Percentiles rank a stretch among this genome's conserved stretches.
Evolutionary conservation across 2,888 invertebrate species (phyloP).

Genomic region (Autographa pulchrina): DNA sequence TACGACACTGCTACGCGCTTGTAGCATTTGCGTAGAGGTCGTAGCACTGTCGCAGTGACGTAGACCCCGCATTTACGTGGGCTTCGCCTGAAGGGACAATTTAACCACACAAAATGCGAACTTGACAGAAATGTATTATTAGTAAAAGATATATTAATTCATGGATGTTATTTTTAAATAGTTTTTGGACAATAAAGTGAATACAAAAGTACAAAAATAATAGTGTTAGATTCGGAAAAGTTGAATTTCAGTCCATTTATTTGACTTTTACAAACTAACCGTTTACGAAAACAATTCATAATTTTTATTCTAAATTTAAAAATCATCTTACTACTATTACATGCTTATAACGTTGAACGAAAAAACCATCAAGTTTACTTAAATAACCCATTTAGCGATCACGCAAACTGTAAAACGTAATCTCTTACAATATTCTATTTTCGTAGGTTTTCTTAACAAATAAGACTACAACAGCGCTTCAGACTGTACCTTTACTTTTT

Average conservation of each 20-base stretch:
- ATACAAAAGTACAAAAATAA: too few species aligned
- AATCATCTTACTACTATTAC: too few species aligned
- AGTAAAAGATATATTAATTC: background rate
- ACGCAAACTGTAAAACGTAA: too few species aligned
- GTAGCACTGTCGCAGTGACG: conserved; percentile 55
- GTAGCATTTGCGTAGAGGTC: conserved; percentile 57
- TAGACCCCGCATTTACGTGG: conserved; percentile 34
- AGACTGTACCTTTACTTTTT: conserved; percentile 21
- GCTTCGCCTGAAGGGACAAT: conserved; percentile 10
- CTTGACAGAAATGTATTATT: background rate
- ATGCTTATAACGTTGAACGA: too few species aligned
- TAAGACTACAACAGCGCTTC: background rate
- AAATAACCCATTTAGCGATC: too few species aligned
- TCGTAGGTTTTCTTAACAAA: background rate
- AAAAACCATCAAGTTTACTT: too few species aligned
- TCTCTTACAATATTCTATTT: background rate
- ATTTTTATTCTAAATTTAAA: too few species aligned
- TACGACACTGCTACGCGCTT: conserved; percentile 51
- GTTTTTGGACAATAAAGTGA: too few species aligned
- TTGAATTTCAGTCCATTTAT: too few species aligned
- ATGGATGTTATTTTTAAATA: background rate
- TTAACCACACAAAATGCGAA: conserved; percentile 9
- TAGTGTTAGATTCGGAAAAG: too few species aligned
- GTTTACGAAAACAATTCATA: too few species aligned
- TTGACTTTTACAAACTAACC: too few species aligned